Conservation (phyloP, 2,797 vertebrate species). For the Pipistrellus kuhlii region DNA sequence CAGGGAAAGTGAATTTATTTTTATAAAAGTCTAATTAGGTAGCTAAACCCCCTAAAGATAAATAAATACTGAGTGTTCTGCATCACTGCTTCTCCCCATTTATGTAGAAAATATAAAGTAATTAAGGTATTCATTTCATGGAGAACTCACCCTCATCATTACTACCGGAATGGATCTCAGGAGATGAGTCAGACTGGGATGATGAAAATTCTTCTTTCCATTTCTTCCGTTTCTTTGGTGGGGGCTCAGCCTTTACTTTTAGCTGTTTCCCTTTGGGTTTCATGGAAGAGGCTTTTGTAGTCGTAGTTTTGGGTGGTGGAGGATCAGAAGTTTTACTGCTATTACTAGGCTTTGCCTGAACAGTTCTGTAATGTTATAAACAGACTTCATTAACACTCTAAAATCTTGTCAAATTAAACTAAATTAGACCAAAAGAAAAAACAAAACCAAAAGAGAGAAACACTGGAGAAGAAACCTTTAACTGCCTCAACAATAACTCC, state of each 20-base stretch:
- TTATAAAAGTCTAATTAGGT: conserved; percentile 15
- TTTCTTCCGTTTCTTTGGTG: conserved; percentile 98
- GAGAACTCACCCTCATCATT: conserved; percentile 91
- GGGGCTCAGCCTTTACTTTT: conserved; percentile 95
- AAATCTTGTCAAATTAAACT: conserved; percentile 56
- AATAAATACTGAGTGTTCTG: background rate
- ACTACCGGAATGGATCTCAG: conserved; percentile 89
- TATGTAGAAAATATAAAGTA: background rate
- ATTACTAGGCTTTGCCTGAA: conserved; percentile 84
- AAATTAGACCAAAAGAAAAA: conserved; percentile 25
- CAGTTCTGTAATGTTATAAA: conserved; percentile 82
- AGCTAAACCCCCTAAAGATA: background rate
- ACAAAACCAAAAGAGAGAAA: background rate
- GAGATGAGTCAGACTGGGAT: conserved; percentile 93
- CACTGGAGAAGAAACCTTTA: background rate
- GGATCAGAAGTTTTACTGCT: conserved; percentile 88
- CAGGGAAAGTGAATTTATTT: background rate
- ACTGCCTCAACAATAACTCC: background rate
- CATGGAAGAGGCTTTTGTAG: conserved; percentile 89
- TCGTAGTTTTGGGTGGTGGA: conserved; percentile 87
- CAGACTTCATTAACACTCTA: conserved; percentile 58
- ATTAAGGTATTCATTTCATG: background rate
- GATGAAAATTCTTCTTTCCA: conserved; percentile 97
- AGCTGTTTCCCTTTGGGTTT: conserved; percentile 94
- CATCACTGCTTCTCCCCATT: background rate